These are phyloP conservation scores for Nothocercus nigrocapillus DNA, from an alignment of 2,113 vertebrate species.

Conservation along the genomic window DNA sequence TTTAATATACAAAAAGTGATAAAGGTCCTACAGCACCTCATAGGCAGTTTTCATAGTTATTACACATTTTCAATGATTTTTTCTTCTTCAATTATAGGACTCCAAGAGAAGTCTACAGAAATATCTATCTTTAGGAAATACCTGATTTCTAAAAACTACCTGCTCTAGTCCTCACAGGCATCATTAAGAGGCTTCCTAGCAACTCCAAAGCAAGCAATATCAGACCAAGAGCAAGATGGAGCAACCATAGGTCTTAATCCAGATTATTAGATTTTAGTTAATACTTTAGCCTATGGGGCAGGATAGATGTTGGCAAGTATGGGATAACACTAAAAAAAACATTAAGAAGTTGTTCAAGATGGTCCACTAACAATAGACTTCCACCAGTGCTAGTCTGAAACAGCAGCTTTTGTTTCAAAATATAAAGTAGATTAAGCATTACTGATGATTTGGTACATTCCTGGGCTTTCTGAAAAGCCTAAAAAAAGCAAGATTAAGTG, in stretches of 20 bases:
- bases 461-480: background rate
- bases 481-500: background rate
- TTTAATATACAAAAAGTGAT: background rate
- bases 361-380: background rate
- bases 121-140: background rate
- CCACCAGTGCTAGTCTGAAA: background rate
- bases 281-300: background rate
- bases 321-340: background rate
- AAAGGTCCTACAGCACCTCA: slow-evolving; percentile 23
- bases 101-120: background rate
- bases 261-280: background rate
- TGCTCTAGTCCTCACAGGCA: background rate
- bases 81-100: background rate
- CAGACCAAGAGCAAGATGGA: background rate
- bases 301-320: background rate
- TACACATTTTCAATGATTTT: background rate
- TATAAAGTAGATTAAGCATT: slow-evolving; percentile 15
- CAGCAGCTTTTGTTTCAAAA: background rate
- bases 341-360: background rate
- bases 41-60: slow-evolving; percentile 14
- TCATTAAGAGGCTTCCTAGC: background rate
- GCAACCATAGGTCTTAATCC: background rate
- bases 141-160: background rate
- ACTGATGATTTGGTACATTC: background rate
- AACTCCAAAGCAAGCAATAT: background rate